Evolutionary conservation across 2,888 invertebrate species (phyloP).

Genomic region (Chesias legatella): DNA sequence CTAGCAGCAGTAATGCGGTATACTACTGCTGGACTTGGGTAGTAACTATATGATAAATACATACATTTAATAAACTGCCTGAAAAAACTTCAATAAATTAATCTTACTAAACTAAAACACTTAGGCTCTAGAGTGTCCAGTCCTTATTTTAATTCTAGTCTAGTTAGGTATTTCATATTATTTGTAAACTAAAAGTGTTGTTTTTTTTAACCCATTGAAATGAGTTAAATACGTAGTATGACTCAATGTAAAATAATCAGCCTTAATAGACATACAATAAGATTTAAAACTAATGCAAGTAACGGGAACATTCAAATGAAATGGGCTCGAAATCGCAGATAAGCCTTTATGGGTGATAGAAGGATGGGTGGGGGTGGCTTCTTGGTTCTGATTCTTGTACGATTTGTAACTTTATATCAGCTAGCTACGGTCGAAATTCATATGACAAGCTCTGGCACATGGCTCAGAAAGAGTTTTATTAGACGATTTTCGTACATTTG

Average conservation of each 20-base stretch:
- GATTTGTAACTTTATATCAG: conserved; percentile 12
- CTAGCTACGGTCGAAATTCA: conserved; percentile 7
- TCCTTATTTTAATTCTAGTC: conserved; percentile 32
- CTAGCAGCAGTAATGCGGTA: too few relatives aligned
- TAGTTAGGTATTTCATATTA: neutral
- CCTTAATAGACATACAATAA: conserved; percentile 22
- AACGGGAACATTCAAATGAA: conserved; percentile 68
- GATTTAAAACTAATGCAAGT: conserved; percentile 48
- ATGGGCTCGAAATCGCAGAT: conserved; percentile 74
- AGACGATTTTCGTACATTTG: conserved; percentile 15
- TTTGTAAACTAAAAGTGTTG: too few relatives aligned
- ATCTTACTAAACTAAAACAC: too few relatives aligned
- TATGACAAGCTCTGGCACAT: neutral
- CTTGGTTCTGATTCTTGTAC: conserved; percentile 19
- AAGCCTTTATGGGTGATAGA: conserved; percentile 64
- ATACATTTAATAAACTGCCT: too few relatives aligned
- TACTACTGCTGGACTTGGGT: too few relatives aligned
- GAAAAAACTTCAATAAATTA: too few relatives aligned
- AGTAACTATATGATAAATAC: too few relatives aligned
- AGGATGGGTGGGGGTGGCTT: conserved; percentile 32
- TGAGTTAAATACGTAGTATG: too few relatives aligned
- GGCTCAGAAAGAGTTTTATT: conserved; percentile 12
- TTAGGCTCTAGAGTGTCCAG: too few relatives aligned
- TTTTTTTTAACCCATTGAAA: conserved; percentile 1
- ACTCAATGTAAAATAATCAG: conserved; percentile 20